phyloP scores from a whole-genome alignment of 2,113 vertebrate genomes.

The Zapus hudsonius region DNA sequence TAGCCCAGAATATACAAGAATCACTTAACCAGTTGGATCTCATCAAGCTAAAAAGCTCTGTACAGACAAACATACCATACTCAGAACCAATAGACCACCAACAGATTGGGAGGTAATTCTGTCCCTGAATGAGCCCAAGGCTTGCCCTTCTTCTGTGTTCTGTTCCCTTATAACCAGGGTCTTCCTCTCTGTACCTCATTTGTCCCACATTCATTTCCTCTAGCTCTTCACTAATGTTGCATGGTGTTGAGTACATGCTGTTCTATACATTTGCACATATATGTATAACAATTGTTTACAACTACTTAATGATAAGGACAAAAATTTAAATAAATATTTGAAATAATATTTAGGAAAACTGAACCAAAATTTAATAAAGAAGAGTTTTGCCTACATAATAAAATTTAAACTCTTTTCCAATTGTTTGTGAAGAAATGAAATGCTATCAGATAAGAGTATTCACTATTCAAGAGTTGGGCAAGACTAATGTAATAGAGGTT shows the following conservation, averaged over 20 bases:
- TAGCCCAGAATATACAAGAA: too few species aligned
- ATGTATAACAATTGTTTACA: background rate
- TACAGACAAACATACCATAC: too few species aligned
- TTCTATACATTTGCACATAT: background rate
- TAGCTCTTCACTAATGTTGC: background rate
- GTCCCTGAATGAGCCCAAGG: background rate
- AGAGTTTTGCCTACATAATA: background rate
- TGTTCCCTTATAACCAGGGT: background rate
- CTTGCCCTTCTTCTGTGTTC: background rate
- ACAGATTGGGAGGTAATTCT: background rate
- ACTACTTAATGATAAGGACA: background rate
- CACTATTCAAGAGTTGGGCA: background rate
- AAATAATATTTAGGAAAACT: background rate
- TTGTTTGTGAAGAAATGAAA: background rate
- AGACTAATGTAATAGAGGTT: background rate
- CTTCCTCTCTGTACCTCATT: background rate
- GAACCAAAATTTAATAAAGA: background rate
- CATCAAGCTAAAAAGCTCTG: too few species aligned
- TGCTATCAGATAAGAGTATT: background rate
- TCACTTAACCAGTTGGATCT: too few species aligned
- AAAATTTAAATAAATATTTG: background rate
- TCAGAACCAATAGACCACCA: too few species aligned
- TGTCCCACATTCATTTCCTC: background rate
- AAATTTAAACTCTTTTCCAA: background rate
- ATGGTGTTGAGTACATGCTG: background rate